These are phyloP conservation scores for Ceyx melanurus DNA, from an alignment of 2,113 vertebrate genomes.

Conservation along the genomic window DNA sequence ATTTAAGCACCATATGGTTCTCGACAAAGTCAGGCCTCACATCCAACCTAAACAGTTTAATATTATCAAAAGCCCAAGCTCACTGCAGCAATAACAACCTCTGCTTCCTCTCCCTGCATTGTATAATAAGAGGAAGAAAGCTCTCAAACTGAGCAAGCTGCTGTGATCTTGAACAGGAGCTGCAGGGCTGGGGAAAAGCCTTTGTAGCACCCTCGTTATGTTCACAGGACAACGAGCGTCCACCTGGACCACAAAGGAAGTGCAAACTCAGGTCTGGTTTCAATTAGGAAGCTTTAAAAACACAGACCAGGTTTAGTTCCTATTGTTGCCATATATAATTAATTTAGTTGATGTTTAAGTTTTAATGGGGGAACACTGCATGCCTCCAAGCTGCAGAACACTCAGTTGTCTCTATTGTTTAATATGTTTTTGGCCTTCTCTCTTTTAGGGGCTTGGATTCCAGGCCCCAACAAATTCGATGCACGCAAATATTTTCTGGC, in stretches of 20 bases:
- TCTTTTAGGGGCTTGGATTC: constrained; percentile 3
- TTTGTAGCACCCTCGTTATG: constrained; percentile 45
- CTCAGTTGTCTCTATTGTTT: background rate
- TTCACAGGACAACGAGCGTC: constrained; percentile 25
- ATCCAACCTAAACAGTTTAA: constrained; percentile 74
- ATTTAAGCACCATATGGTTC: constrained; percentile 73
- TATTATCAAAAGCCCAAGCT: constrained; percentile 62
- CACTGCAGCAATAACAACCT: constrained; percentile 56
- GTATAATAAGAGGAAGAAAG: constrained; percentile 34
- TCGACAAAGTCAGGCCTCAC: constrained; percentile 63
- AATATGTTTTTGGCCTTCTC: background rate
- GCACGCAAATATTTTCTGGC: background rate
- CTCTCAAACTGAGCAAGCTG: constrained; percentile 31
- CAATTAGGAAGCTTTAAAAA: constrained; percentile 56
- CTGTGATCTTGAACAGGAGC: constrained; percentile 54
- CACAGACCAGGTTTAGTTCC: constrained; percentile 3
- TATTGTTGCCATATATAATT: constrained; percentile 21
- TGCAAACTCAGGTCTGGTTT: constrained; percentile 56
- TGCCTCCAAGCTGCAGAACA: background rate
- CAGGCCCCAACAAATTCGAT: background rate
- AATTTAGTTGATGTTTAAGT: constrained; percentile 32
- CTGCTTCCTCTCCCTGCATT: constrained; percentile 48
- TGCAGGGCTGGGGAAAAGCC: constrained; percentile 45
- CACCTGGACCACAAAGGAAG: constrained; percentile 68
- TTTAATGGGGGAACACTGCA: background rate